Evolutionary conservation across 2,797 vertebrate genomes (phyloP).

Genomic region (Chloroceryle inda): DNA sequence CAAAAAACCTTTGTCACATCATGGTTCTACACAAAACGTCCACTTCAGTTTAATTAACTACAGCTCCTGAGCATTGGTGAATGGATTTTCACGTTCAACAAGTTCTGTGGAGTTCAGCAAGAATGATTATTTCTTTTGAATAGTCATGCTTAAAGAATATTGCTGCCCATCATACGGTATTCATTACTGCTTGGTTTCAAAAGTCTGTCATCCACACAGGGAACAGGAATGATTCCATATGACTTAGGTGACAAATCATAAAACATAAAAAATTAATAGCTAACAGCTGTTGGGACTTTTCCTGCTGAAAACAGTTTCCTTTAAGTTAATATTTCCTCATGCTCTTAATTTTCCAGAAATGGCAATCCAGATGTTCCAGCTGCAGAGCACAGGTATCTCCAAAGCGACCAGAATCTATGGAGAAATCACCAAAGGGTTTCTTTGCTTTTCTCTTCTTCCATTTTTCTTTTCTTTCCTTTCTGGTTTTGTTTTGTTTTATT

Average conservation of each 20-base stretch:
- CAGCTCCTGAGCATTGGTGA: neutral
- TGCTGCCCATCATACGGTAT: conserved; percentile 52
- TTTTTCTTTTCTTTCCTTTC: neutral
- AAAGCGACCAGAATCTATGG: neutral
- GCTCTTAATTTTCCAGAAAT: conserved; percentile 19
- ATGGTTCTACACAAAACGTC: conserved; percentile 44
- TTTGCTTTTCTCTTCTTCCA: neutral
- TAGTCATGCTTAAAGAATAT: conserved; percentile 42
- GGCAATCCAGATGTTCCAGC: conserved; percentile 54
- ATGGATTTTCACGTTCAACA: conserved; percentile 48
- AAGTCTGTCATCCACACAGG: conserved; percentile 42
- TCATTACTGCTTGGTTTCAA: conserved; percentile 49
- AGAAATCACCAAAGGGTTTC: neutral
- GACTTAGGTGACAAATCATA: conserved; percentile 69
- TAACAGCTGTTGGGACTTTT: conserved; percentile 54
- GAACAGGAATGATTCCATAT: conserved; percentile 65
- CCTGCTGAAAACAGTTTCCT: conserved; percentile 46
- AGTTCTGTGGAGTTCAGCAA: conserved; percentile 4
- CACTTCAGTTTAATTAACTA: conserved; percentile 46
- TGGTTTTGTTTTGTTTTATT: neutral
- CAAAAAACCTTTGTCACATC: conserved; percentile 42
- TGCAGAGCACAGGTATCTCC: neutral
- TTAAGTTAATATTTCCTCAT: conserved; percentile 51
- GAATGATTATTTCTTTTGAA: conserved; percentile 62
- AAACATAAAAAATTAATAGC: conserved; percentile 63